Base-by-base conservation (phyloP, 2,113 vertebrate genomes). In the Corythoichthys intestinalis region DNA sequence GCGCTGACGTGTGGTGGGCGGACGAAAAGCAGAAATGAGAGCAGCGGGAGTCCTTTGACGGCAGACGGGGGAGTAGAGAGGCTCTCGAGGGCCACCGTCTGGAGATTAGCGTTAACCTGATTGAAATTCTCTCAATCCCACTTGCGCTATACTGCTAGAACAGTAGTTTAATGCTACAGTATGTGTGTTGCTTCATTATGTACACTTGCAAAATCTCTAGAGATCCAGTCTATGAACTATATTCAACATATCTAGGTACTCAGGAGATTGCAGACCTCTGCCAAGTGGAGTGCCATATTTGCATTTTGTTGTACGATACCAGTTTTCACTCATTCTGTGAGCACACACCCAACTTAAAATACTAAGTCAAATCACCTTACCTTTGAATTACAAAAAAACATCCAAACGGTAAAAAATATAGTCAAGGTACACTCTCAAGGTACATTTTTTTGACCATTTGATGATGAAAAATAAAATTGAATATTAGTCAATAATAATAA, bases 21-120 rank as follows among this genome's bases (percentile, higher is more conserved):
- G 61, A 74, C 67, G 58, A 67, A 56, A 44, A 20, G 11, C 49
- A 67, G 60, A 73, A 85, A 77, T 67, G 62, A 73, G 71, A 80
- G 73, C 81, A 76, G 71, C 2, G 64, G 71, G 76, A 61, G 50
- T 65, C 73, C 72, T 60, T 75, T 75, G 72, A 71, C 72, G 60
- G 75, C 50, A 59, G 78, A 72, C 71, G 53, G 65, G 76, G 71
- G 76, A 80, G 69, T 77, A 72, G 74, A 66, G 65, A 50, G 67
- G 68, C 81, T 73, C 76, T 63, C 77, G 4, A 82, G 76, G 82
- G 84, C 58, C 37, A 50, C 72, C 82, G 74, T 72, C 61, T 74
- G 54, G 72, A 84, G 71, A 84, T 82, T 77, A 83, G 70, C 68
- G 69, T 71, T 77, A 81, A 80, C 69, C 70, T 74, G 80, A 78